A percentile compares a stretch with the other conserved stretches of the same genome.
phyloP scores from a whole-genome alignment of 2,797 vertebrate genomes.

The Premnoplex brunnescens region DNA sequence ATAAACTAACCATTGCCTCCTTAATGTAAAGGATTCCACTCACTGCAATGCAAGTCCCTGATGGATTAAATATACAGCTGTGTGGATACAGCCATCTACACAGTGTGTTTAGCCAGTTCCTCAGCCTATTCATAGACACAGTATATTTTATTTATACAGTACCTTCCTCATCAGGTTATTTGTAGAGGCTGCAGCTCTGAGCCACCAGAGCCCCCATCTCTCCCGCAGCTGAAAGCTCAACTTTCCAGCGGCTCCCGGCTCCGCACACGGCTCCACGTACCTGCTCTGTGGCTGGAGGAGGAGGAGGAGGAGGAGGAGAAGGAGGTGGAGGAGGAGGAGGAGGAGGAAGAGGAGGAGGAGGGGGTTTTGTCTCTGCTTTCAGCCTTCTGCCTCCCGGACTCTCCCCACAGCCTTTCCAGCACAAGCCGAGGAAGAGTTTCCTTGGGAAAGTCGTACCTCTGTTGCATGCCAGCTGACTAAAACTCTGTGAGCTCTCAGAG shows the following conservation, averaged over 20 bases:
- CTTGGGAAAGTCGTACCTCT: conserved; percentile 51
- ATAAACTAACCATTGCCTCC: conserved; percentile 11
- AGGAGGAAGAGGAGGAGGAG: background rate
- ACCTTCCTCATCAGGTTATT: conserved; percentile 48
- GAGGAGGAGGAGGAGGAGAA: background rate
- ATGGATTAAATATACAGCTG: conserved; percentile 29
- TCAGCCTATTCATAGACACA: conserved; percentile 29
- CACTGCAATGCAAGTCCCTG: background rate
- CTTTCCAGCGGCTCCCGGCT: background rate
- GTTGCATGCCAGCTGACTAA: conserved; percentile 66
- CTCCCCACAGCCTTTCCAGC: conserved; percentile 43
- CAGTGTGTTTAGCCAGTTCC: background rate
- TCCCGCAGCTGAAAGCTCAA: background rate
- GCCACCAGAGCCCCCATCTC: background rate
- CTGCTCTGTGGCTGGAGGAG: conserved; percentile 20
- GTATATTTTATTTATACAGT: conserved; percentile 13
- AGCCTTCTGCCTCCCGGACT: background rate
- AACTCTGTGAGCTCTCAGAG: conserved; percentile 21
- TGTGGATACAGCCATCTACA: background rate
- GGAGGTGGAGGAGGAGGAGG: background rate
- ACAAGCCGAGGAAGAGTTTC: conserved; percentile 13
- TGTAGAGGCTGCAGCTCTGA: conserved; percentile 19
- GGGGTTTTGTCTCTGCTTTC: background rate
- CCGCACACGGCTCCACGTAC: conserved; percentile 36
- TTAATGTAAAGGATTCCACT: conserved; percentile 8